A percentile compares a stretch with the other conserved stretches of the same genome.
phyloP scores from a whole-genome alignment of 2,888 invertebrate genomes.

The Ormyrus thymus region DNA sequence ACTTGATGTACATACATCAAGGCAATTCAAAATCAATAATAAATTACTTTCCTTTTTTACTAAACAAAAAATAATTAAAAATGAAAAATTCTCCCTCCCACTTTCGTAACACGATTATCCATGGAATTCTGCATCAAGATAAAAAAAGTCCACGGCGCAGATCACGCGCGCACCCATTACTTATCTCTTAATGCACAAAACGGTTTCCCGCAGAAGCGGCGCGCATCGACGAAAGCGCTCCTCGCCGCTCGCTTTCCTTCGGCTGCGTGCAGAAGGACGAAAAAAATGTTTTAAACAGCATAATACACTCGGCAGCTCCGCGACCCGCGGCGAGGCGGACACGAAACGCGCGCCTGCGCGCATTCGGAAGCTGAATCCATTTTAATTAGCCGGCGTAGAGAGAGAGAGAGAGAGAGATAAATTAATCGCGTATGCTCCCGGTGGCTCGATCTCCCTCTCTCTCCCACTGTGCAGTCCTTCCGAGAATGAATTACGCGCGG shows the following conservation, averaged over 20 bases:
- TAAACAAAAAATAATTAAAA: too few relatives aligned
- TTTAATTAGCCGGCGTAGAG: conserved; percentile 45
- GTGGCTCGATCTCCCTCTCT: neutral
- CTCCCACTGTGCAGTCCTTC: conserved; percentile 11
- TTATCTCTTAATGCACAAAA: too few relatives aligned
- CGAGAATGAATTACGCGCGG: conserved; percentile 36
- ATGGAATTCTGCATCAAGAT: too few relatives aligned
- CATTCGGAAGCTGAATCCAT: conserved; percentile 46
- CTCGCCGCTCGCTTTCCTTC: neutral
- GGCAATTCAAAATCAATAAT: too few relatives aligned
- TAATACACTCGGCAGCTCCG: neutral
- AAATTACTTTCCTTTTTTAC: too few relatives aligned
- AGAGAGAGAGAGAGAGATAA: conserved; percentile 11
- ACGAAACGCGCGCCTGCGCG: neutral
- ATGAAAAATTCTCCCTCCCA: too few relatives aligned
- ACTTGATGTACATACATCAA: too few relatives aligned
- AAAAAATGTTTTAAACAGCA: conserved; percentile 6
- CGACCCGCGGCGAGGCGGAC: neutral
- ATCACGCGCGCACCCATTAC: too few relatives aligned
- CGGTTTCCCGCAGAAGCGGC: too few relatives aligned
- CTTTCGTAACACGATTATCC: too few relatives aligned
- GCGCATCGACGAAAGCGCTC: too few relatives aligned
- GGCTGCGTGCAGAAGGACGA: neutral
- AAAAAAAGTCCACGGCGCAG: too few relatives aligned
- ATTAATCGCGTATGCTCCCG: conserved; percentile 42